A percentile compares a stretch with the other conserved stretches of the same genome.
Conservation (phyloP, 2,888 invertebrate species). For the Drosophila flavopinicola region DNA sequence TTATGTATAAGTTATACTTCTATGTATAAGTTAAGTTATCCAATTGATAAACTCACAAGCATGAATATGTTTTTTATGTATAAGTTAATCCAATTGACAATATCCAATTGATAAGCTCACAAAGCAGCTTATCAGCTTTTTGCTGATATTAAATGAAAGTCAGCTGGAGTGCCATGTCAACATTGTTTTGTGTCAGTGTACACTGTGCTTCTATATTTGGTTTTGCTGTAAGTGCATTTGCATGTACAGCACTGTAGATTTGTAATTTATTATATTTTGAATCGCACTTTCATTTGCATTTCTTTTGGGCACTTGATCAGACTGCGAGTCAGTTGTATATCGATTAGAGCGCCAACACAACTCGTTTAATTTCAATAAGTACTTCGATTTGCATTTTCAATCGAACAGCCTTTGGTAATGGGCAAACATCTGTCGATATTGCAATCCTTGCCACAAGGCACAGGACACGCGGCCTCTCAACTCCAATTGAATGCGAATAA, state of each 20-base stretch:
- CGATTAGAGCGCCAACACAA: slow-evolving; percentile 24
- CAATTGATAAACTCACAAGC: too few species aligned
- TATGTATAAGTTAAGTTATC: too few species aligned
- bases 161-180: too few species aligned
- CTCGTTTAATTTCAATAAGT: neutral
- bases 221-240: slow-evolving; percentile 35
- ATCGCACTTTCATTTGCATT: slow-evolving; percentile 33
- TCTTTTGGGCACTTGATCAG: slow-evolving; percentile 40
- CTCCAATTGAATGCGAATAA: slow-evolving; percentile 54
- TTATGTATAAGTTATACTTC: too few species aligned
- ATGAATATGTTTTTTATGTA: too few species aligned
- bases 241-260: slow-evolving; percentile 10
- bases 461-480: slow-evolving; percentile 50
- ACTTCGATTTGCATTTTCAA: slow-evolving; percentile 40
- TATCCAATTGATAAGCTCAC: too few species aligned
- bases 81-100: too few species aligned
- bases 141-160: too few species aligned
- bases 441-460: slow-evolving; percentile 36
- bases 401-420: slow-evolving; percentile 42
- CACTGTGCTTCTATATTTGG: slow-evolving; percentile 49
- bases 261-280: slow-evolving; percentile 30
- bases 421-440: slow-evolving; percentile 29
- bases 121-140: too few species aligned
- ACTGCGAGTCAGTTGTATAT: slow-evolving; percentile 28
- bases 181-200: too few species aligned